Evolutionary conservation across 2,113 vertebrate genomes (phyloP).

Genomic region (Ibidorhyncha struthersii): DNA sequence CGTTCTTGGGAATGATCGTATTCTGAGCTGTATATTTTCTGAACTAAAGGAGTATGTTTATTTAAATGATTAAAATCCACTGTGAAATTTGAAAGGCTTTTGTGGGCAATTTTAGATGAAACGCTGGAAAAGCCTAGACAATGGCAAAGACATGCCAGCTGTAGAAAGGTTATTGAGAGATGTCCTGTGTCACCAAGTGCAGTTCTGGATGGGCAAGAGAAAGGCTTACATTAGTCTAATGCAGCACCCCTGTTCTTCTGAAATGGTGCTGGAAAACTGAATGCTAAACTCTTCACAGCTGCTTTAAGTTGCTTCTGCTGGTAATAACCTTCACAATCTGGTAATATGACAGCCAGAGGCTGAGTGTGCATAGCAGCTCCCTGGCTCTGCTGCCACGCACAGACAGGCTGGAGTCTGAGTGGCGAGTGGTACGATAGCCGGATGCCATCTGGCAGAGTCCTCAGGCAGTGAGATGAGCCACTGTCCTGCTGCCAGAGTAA

Average conservation of each 20-base stretch:
- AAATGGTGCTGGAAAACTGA: not conserved
- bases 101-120: not conserved
- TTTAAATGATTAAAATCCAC: not conserved
- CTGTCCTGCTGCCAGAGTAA: constrained; percentile 1
- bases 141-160: not conserved
- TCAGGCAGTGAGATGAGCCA: not conserved
- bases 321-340: not conserved
- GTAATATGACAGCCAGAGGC: not conserved
- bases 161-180: not conserved
- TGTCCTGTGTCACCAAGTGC: not conserved
- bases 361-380: not conserved
- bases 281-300: not conserved
- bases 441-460: constrained; percentile 28
- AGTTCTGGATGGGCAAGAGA: not conserved
- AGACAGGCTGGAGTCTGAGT: not conserved
- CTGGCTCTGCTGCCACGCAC: not conserved
- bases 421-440: not conserved
- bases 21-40: not conserved
- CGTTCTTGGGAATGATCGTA: not conserved
- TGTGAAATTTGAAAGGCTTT: not conserved
- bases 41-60: not conserved
- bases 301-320: not conserved
- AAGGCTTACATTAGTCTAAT: not conserved
- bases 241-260: not conserved
- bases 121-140: not conserved